Conservation (phyloP, 1,140 invertebrate genomes). For the Drosophila trapezifrons region DNA sequence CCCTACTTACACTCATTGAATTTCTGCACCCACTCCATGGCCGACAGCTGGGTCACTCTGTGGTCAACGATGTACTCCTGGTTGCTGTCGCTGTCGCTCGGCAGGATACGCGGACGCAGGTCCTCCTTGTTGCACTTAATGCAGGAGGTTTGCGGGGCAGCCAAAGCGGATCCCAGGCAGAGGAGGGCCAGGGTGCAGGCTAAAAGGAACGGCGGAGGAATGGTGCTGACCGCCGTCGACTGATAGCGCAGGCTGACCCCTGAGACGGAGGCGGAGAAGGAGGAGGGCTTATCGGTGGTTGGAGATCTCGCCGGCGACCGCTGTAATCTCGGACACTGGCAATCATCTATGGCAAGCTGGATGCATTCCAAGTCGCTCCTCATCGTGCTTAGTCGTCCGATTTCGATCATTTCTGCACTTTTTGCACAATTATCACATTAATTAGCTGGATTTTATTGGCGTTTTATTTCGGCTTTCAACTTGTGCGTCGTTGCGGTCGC, state of each 20-base stretch:
- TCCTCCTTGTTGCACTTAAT: constrained; percentile 77
- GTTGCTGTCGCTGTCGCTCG: constrained; percentile 43
- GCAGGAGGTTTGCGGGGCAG: constrained; percentile 70
- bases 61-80: constrained; percentile 79
- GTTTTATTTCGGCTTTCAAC: constrained; percentile 33
- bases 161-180: constrained; percentile 21
- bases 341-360: constrained; percentile 12
- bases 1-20: constrained; percentile 67
- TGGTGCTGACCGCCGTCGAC: constrained; percentile 5
- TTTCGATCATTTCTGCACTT: constrained; percentile 20
- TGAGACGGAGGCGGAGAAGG: neutral
- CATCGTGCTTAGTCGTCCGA: constrained; percentile 36
- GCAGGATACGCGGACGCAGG: constrained; percentile 35
- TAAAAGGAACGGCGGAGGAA: constrained; percentile 23
- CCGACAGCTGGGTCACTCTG: constrained; percentile 71
- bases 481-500: constrained; percentile 36
- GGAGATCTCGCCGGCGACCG: constrained; percentile 7
- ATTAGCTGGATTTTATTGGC: constrained; percentile 45
- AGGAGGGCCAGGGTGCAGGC: constrained; percentile 22
- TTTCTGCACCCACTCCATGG: constrained; percentile 63
- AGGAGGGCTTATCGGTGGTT: neutral
- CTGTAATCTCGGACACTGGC: constrained; percentile 26
- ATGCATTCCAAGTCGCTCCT: constrained; percentile 11
- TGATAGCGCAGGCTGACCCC: constrained; percentile 31
- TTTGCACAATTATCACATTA: constrained; percentile 65